These are phyloP conservation scores for Sprattus sprattus DNA, from an alignment of 2,113 vertebrate genomes.

Conservation along the genomic window DNA sequence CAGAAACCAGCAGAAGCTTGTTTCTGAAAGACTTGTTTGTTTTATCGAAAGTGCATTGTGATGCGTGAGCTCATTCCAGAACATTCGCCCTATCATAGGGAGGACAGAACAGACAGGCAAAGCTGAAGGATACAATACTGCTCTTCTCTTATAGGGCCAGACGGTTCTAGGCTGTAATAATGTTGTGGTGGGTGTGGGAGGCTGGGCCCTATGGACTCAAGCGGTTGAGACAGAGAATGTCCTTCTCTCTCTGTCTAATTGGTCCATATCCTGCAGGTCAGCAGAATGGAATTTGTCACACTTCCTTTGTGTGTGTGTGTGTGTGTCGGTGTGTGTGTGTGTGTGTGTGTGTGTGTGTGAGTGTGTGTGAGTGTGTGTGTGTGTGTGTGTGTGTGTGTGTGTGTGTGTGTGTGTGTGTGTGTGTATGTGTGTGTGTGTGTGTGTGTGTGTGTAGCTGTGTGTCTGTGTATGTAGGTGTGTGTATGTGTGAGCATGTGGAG, in stretches of 20 bases:
- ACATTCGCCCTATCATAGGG: background rate
- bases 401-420: background rate
- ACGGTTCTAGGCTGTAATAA: background rate
- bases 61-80: background rate
- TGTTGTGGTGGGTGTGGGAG: background rate
- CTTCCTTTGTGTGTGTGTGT: slow-evolving; percentile 22
- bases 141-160: background rate
- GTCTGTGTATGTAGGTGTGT: background rate
- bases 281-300: slow-evolving; percentile 40
- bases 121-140: background rate
- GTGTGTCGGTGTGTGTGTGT: background rate
- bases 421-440: background rate
- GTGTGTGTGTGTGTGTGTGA: background rate
- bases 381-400: background rate
- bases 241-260: background rate
- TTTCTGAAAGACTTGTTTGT: background rate
- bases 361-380: background rate
- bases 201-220: background rate
- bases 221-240: background rate
- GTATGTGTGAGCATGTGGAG: background rate
- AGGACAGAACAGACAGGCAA: background rate
- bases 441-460: background rate
- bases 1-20: background rate
- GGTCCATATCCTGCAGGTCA: slow-evolving; percentile 37
- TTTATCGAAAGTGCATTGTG: background rate